Percentiles rank a stretch among this genome's conserved stretches.
Conservation (phyloP, 2,113 vertebrate species). For the Toxotes jaculatrix region DNA sequence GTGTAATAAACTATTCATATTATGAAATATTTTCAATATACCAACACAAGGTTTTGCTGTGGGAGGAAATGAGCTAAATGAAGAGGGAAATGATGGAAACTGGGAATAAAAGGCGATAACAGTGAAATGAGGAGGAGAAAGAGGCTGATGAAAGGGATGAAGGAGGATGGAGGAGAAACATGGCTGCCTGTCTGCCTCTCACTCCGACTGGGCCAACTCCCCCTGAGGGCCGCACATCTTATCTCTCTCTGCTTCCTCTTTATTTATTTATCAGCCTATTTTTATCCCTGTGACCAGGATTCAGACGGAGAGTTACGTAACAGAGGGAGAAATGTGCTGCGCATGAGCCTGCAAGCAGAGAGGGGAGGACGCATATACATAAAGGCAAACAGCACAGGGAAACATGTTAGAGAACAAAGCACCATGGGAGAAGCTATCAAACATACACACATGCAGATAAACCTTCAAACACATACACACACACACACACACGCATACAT, state of each 20-base stretch:
- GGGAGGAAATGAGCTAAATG: constrained; percentile 6
- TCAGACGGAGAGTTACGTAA: constrained; percentile 74
- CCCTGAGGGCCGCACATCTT: constrained; percentile 67
- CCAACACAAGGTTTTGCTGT: neutral
- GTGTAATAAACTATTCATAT: neutral
- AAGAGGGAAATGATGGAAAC: constrained; percentile 8
- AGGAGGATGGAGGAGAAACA: constrained; percentile 43
- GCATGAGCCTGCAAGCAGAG: constrained; percentile 29
- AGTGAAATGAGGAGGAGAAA: constrained; percentile 44
- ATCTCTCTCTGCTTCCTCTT: constrained; percentile 72
- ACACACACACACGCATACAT: neutral
- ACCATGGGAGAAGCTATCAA: constrained; percentile 9
- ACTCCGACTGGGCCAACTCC: constrained; percentile 63
- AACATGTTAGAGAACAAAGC: constrained; percentile 17
- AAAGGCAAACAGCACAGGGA: constrained; percentile 14
- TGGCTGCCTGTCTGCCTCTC: constrained; percentile 59
- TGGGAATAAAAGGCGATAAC: constrained; percentile 24
- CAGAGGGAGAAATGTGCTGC: constrained; percentile 58
- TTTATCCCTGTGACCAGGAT: constrained; percentile 79
- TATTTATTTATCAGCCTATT: constrained; percentile 83
- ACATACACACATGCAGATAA: neutral
- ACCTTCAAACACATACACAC: neutral
- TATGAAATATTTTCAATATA: constrained; percentile 14
- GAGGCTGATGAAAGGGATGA: constrained; percentile 31
- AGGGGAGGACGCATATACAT: constrained; percentile 1